Evolutionary conservation across 2,797 vertebrate species (phyloP).

Genomic region (Tokudaia muenninki): DNA sequence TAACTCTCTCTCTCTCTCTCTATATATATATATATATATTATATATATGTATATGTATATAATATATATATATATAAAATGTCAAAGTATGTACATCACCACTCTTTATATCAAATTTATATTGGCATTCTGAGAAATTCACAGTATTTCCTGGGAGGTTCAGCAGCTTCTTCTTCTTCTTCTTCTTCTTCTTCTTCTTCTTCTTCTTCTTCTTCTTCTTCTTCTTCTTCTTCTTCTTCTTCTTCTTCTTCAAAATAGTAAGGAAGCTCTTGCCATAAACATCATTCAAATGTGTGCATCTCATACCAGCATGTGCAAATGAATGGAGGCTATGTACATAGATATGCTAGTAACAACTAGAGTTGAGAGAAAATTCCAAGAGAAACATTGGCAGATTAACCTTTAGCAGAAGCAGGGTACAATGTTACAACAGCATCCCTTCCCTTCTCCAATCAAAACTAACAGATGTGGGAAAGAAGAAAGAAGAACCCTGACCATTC

Average conservation of each 20-base stretch:
- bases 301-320: conserved; percentile 70
- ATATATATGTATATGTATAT: too few relatives aligned
- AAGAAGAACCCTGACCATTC: background rate
- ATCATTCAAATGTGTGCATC: conserved; percentile 74
- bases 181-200: too few relatives aligned
- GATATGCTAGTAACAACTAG: conserved; percentile 61
- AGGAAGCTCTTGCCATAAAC: conserved; percentile 74
- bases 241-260: conserved; percentile 76
- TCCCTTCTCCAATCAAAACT: background rate
- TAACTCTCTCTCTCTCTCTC: conserved; percentile 74
- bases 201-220: too few relatives aligned
- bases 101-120: conserved; percentile 85
- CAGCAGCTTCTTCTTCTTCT: too few relatives aligned
- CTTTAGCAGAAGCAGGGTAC: conserved; percentile 59
- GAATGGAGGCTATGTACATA: conserved; percentile 70
- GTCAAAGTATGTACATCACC: conserved; percentile 65
- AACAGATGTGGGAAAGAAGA: background rate
- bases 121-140: conserved; percentile 81
- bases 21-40: too few relatives aligned
- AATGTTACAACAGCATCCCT: background rate
- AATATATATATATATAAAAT: too few relatives aligned
- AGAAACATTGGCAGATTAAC: background rate
- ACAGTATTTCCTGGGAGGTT: conserved; percentile 80
- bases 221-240: background rate
- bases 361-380: conserved; percentile 51